Evolutionary conservation across 35 echinoderm and acorn worm species (phyloP).

Genomic region (Stichopus chloronotus): DNA sequence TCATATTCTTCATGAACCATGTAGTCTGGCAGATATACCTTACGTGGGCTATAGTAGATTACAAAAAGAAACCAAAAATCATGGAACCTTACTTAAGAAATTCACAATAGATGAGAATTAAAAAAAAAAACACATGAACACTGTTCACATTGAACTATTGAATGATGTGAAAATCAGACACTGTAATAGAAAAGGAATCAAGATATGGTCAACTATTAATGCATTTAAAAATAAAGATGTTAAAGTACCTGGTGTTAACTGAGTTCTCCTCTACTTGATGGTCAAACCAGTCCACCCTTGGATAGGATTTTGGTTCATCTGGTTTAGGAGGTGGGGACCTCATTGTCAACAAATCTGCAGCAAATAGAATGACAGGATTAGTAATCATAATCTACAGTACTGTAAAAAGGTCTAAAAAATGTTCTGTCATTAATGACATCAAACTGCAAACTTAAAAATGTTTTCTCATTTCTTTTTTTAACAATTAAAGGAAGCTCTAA

Average conservation of each 20-base stretch:
- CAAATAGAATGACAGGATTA: not conserved
- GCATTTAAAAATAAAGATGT: too few species aligned
- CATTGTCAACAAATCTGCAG: slow-evolving; percentile 69
- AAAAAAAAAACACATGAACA: too few species aligned
- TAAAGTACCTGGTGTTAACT: slow-evolving; percentile 27
- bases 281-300: slow-evolving; percentile 90
- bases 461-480: too few species aligned
- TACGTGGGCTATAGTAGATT: slow-evolving; percentile 44
- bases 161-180: too few species aligned
- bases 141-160: too few species aligned
- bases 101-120: too few species aligned
- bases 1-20: slow-evolving; percentile 93
- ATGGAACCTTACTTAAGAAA: too few species aligned
- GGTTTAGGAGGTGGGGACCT: slow-evolving; percentile 41
- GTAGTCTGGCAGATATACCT: slow-evolving; percentile 91
- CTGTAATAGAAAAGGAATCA: too few species aligned
- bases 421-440: too few species aligned
- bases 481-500: too few species aligned
- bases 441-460: too few species aligned
- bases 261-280: slow-evolving; percentile 40
- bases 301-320: slow-evolving; percentile 74
- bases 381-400: not conserved
- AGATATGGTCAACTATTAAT: too few species aligned
- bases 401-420: not conserved
- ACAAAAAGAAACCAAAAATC: not conserved